Percentiles rank a stretch among this genome's conserved stretches.
Evolutionary conservation across 1,140 invertebrate genomes (phyloP).

Genomic region (Pogonomyrmex barbatus): DNA sequence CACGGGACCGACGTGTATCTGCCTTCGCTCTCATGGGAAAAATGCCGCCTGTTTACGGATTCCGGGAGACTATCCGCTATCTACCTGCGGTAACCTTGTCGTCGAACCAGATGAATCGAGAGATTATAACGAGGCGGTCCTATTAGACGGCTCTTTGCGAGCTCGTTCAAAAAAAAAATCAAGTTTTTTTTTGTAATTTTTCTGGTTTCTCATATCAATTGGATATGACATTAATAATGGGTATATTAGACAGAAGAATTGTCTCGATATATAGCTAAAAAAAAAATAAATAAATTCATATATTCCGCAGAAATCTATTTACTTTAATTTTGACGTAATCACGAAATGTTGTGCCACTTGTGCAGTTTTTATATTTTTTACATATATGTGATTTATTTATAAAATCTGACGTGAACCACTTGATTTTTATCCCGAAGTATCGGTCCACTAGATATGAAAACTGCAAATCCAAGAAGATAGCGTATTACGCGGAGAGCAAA

Average conservation of each 20-base stretch:
- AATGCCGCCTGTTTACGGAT: constrained; percentile 50
- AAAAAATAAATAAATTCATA: too few relatives aligned
- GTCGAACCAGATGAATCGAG: constrained; percentile 41
- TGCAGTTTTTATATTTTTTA: background rate
- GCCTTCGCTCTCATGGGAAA: constrained; percentile 46
- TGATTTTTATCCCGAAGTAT: background rate
- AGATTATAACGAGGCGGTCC: constrained; percentile 39
- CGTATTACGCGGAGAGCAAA: constrained; percentile 42
- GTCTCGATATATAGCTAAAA: background rate
- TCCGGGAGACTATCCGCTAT: background rate
- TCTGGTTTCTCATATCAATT: background rate
- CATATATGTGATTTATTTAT: background rate
- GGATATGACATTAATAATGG: background rate
- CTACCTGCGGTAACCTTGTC: background rate
- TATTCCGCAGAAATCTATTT: background rate
- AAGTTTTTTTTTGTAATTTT: background rate
- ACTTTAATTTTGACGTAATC: background rate
- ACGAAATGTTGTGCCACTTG: background rate
- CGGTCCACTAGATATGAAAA: background rate
- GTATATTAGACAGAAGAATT: background rate
- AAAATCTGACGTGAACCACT: background rate
- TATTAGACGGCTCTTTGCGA: constrained; percentile 13
- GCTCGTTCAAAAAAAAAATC: background rate
- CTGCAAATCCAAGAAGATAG: constrained; percentile 16
- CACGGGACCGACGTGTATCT: constrained; percentile 29